These are phyloP conservation scores for Melanotus villosus DNA, from an alignment of 2,888 invertebrate species.

Conservation along the genomic window DNA sequence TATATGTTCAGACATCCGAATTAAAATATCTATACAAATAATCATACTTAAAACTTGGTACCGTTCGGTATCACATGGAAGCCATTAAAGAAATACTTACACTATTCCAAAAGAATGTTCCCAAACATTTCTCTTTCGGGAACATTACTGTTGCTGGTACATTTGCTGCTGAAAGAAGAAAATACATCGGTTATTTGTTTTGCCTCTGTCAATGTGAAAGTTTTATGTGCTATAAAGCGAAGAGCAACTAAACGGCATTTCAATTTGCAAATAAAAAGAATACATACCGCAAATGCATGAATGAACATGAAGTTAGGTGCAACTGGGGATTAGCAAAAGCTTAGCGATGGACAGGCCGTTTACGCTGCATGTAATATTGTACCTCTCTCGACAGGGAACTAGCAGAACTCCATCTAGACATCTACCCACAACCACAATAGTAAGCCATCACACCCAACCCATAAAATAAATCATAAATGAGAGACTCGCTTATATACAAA, in stretches of 20 bases:
- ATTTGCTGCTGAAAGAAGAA: slow-evolving; percentile 26
- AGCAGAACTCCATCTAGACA: slow-evolving; percentile 77
- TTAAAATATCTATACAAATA: slow-evolving; percentile 35
- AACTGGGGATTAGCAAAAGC: slow-evolving; percentile 46
- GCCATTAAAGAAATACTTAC: slow-evolving; percentile 31
- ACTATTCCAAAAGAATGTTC: neutral
- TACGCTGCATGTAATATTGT: slow-evolving; percentile 72
- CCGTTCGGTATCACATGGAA: slow-evolving; percentile 36
- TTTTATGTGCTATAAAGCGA: no score
- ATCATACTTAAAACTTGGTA: slow-evolving; percentile 35
- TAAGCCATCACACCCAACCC: slow-evolving; percentile 61
- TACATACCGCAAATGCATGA: slow-evolving; percentile 46
- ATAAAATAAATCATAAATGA: slow-evolving; percentile 44
- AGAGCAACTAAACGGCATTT: neutral
- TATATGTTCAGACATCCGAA: slow-evolving; percentile 37
- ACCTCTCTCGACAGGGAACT: slow-evolving; percentile 76
- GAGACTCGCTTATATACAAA: slow-evolving; percentile 25
- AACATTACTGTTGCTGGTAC: slow-evolving; percentile 8
- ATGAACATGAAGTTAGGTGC: slow-evolving; percentile 32
- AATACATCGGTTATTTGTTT: neutral
- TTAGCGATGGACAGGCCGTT: slow-evolving; percentile 67
- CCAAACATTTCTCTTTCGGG: neutral
- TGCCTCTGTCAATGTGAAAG: no score
- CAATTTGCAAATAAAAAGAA: slow-evolving; percentile 29
- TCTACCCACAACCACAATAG: slow-evolving; percentile 72